phyloP scores from a whole-genome alignment of 2,113 vertebrate species.

The Puntigrus tetrazona region DNA sequence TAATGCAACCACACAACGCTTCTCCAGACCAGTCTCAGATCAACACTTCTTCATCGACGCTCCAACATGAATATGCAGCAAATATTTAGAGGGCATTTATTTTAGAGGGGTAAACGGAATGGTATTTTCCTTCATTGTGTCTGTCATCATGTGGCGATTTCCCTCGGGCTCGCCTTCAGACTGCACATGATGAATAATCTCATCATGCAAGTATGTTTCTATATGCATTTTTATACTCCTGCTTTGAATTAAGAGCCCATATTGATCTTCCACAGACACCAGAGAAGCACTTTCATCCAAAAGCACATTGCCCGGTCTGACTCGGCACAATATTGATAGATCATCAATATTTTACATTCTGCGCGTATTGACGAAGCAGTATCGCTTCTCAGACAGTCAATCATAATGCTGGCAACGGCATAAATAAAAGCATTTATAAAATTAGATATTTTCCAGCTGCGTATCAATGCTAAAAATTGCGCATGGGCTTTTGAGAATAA shows the following conservation, averaged over 20 bases:
- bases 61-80: constrained; percentile 2
- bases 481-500: constrained; percentile 22
- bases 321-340: constrained; percentile 38
- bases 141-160: constrained; percentile 68
- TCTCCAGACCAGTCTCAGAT: not conserved
- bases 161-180: constrained; percentile 59
- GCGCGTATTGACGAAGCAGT: constrained; percentile 58
- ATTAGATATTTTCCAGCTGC: constrained; percentile 33
- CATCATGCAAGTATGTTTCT: constrained; percentile 59
- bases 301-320: constrained; percentile 62
- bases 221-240: constrained; percentile 63
- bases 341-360: constrained; percentile 29
- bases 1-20: constrained; percentile 22
- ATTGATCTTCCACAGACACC: constrained; percentile 66
- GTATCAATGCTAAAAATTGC: not conserved
- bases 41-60: not conserved
- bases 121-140: constrained; percentile 60
- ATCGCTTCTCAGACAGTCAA: constrained; percentile 57
- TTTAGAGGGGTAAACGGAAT: constrained; percentile 56
- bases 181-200: constrained; percentile 62
- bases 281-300: constrained; percentile 63
- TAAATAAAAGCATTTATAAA: constrained; percentile 56
- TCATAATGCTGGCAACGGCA: constrained; percentile 46
- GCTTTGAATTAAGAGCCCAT: constrained; percentile 70
- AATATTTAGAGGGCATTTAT: constrained; percentile 3